A percentile compares a stretch with the other conserved stretches of the same genome.
Evolutionary conservation across 2,888 invertebrate species (phyloP).

Genomic region (Acanthoscelides obtectus): DNA sequence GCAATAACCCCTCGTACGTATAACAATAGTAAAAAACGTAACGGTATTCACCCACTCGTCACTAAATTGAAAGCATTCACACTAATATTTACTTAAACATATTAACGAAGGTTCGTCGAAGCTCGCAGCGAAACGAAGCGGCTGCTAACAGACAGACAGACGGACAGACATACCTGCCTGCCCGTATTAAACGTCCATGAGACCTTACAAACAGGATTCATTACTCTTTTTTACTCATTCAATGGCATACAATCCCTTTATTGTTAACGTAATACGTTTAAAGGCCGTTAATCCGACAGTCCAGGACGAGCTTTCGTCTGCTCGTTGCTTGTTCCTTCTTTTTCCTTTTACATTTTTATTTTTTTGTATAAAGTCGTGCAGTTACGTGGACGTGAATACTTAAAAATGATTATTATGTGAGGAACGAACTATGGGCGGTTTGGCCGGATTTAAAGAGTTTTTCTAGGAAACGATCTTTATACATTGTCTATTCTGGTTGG

Average conservation of each 20-base stretch:
- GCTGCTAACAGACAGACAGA: too few relatives aligned
- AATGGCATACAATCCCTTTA: constrained; percentile 15
- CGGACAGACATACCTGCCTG: background rate
- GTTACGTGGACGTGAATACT: background rate
- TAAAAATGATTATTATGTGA: background rate
- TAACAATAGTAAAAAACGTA: background rate
- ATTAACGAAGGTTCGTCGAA: background rate
- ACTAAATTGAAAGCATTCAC: background rate
- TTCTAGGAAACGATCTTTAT: background rate
- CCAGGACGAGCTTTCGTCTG: background rate
- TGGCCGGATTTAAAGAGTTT: background rate
- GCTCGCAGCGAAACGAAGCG: too few relatives aligned
- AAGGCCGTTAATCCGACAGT: constrained; percentile 14
- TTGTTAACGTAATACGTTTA: constrained; percentile 17
- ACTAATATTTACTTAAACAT: background rate
- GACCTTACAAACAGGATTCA: constrained; percentile 17
- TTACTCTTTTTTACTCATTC: constrained; percentile 11
- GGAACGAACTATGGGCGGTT: background rate
- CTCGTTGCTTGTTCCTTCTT: too few relatives aligned
- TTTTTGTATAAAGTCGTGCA: background rate
- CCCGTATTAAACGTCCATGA: constrained; percentile 14
- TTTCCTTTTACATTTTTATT: background rate
- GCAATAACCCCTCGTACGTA: background rate
- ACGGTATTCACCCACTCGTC: background rate
- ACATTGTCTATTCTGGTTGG: background rate